Evolutionary conservation across 2,888 invertebrate genomes (phyloP).

Genomic region (Hoplodrina ambigua): DNA sequence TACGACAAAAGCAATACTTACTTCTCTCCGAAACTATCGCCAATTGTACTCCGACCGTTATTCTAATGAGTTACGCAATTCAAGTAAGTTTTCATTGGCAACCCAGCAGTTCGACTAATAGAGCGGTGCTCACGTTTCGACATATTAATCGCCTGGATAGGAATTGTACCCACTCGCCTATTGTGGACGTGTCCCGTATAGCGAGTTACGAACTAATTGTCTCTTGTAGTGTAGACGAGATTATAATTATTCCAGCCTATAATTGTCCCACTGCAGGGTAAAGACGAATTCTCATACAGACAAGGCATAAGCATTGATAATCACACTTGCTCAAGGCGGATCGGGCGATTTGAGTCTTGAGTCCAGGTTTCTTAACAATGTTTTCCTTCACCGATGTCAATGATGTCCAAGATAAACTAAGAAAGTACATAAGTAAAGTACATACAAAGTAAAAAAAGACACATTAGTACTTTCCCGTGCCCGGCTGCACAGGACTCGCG

Average conservation of each 20-base stretch:
- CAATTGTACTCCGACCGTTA: slow-evolving; percentile 41
- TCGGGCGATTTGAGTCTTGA: too few relatives aligned
- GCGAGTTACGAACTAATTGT: slow-evolving; percentile 33
- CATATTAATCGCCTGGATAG: slow-evolving; percentile 56
- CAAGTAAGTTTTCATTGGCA: slow-evolving; percentile 58
- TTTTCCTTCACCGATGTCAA: too few relatives aligned
- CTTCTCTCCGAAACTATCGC: slow-evolving; percentile 34
- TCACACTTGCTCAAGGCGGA: too few relatives aligned
- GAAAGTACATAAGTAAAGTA: too few relatives aligned
- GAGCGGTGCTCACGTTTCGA: slow-evolving; percentile 36
- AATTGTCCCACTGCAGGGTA: too few relatives aligned
- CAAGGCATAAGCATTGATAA: too few relatives aligned
- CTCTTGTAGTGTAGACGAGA: slow-evolving; percentile 12
- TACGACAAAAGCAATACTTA: slow-evolving; percentile 40
- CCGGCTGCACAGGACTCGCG: too few relatives aligned
- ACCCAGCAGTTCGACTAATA: slow-evolving; percentile 54
- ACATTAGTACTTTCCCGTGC: too few relatives aligned
- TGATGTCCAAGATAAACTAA: too few relatives aligned
- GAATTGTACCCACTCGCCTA: slow-evolving; percentile 36
- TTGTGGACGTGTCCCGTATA: slow-evolving; percentile 47
- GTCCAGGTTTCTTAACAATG: too few relatives aligned
- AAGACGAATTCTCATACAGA: too few relatives aligned
- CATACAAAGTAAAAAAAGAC: too few relatives aligned
- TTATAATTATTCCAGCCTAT: not conserved
- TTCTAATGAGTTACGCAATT: slow-evolving; percentile 54